Evolutionary conservation across 2,797 vertebrate genomes (phyloP).

Genomic region (Mustela erminea): DNA sequence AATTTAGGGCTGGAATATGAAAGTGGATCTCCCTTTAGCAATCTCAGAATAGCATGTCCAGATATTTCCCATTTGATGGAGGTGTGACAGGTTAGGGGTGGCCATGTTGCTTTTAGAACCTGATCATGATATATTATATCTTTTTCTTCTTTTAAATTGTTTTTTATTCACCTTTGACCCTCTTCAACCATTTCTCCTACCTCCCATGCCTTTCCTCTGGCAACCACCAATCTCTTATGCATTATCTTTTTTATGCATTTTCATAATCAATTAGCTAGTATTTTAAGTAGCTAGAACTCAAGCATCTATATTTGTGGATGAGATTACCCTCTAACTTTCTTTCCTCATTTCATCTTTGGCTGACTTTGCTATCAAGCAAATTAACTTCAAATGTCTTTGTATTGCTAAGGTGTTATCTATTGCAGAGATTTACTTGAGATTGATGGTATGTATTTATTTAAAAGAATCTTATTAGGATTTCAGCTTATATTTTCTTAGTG

Average conservation of each 20-base stretch:
- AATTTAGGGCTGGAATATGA: background rate
- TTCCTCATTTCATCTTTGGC: background rate
- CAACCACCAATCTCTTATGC: background rate
- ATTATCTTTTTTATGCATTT: background rate
- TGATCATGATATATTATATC: background rate
- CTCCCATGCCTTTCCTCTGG: too few relatives aligned
- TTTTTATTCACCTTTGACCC: background rate
- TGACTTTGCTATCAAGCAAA: background rate
- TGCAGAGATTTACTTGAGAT: background rate
- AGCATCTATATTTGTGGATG: background rate
- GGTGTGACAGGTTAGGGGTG: rapidly evolving
- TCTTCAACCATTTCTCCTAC: background rate
- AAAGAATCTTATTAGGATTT: background rate
- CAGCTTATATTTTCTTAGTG: background rate
- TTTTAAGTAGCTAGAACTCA: background rate
- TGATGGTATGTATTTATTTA: background rate
- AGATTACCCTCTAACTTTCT: background rate
- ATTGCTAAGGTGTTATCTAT: background rate
- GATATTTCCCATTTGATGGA: background rate
- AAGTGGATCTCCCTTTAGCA: background rate
- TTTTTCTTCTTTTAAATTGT: background rate
- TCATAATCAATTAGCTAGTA: background rate
- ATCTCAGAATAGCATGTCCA: background rate
- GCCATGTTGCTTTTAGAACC: background rate
- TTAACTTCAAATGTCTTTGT: background rate